phyloP scores from a whole-genome alignment of 1,140 invertebrate species.

The Heterodera schachtii region DNA sequence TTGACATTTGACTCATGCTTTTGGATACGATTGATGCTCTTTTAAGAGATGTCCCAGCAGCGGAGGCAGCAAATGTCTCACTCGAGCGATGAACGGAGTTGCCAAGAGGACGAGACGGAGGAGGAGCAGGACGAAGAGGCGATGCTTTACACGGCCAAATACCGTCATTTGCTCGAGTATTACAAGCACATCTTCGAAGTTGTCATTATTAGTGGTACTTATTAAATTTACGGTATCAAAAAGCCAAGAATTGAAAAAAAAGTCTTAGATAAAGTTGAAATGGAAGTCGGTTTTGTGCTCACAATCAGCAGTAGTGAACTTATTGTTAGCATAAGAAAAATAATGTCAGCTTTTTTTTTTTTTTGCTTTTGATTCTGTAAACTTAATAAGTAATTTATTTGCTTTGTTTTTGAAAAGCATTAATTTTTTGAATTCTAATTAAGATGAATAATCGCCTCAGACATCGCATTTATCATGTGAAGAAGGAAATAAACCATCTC shows the following conservation, averaged over 20 bases:
- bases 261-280: no score
- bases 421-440: not conserved
- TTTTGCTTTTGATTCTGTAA: not conserved
- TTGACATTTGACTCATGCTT: no score
- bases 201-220: not conserved
- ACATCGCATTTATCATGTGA: conserved; percentile 34
- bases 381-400: not conserved
- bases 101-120: not conserved
- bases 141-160: conserved; percentile 3
- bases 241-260: not conserved
- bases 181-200: conserved; percentile 28
- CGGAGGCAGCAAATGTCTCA: no score
- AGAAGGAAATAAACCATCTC: conserved; percentile 40
- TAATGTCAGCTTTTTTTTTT: not conserved
- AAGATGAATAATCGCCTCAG: conserved; percentile 30
- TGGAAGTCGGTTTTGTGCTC: no score
- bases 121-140: not conserved
- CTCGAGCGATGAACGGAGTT: not conserved
- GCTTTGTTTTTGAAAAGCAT: not conserved
- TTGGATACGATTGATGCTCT: no score
- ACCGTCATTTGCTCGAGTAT: conserved; percentile 23
- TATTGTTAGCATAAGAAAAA: no score
- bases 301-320: no score
- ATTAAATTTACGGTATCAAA: no score
- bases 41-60: no score